Percentiles rank a stretch among this genome's conserved stretches.
Conservation (phyloP, 2,888 invertebrate genomes). For the Nephrotoma guestfalica region DNA sequence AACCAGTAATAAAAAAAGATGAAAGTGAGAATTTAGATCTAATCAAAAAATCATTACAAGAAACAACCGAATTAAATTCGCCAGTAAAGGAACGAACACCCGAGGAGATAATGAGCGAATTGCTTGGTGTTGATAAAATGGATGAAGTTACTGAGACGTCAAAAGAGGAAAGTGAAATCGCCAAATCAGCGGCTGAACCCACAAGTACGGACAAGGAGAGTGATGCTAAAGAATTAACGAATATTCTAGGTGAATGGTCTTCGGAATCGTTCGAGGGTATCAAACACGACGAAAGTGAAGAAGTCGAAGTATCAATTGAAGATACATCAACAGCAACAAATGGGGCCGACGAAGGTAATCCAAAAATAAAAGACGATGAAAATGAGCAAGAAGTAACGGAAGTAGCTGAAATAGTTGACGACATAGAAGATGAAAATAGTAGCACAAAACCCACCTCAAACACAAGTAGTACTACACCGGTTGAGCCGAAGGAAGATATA, state of each 20-base stretch:
- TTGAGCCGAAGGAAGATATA: constrained; percentile 14
- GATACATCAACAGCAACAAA: constrained; percentile 12
- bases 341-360: constrained; percentile 14
- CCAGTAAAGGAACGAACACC: background rate
- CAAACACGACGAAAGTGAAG: constrained; percentile 6
- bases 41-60: background rate
- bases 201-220: constrained; percentile 36
- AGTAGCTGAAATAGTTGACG: constrained; percentile 6
- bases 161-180: background rate
- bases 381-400: constrained; percentile 6
- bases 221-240: constrained; percentile 29
- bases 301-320: constrained; percentile 8
- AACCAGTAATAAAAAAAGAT: background rate
- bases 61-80: background rate
- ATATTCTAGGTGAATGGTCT: background rate
- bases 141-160: background rate
- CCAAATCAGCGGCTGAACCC: background rate
- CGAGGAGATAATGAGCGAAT: background rate
- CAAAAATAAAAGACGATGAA: constrained; percentile 15
- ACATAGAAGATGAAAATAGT: background rate
- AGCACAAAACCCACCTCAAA: background rate
- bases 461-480: background rate
- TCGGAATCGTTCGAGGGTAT: constrained; percentile 21
- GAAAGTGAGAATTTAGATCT: background rate
- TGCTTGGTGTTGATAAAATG: background rate